phyloP scores from a whole-genome alignment of 2,888 invertebrate genomes.

The Piscicola geometra region DNA sequence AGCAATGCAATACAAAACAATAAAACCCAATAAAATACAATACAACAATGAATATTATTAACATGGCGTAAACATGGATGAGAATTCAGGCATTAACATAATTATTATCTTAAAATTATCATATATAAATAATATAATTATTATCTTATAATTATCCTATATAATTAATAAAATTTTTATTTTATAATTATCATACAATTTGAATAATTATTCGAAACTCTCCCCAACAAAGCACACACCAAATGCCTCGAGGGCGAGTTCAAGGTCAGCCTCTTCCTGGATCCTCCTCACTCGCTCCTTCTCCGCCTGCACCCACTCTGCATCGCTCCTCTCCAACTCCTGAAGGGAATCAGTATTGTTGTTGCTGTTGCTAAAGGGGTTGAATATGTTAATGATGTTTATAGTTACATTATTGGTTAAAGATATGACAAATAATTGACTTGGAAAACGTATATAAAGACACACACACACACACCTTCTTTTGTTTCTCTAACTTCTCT shows the following conservation, averaged over 20 bases:
- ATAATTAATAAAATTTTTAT: background rate
- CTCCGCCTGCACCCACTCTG: slow-evolving; percentile 58
- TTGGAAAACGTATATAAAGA: background rate
- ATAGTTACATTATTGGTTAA: background rate
- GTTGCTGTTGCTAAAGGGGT: background rate
- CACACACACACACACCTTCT: background rate
- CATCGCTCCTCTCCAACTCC: slow-evolving; percentile 45
- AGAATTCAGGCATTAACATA: background rate
- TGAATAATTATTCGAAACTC: background rate
- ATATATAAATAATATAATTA: slow-evolving; percentile 10
- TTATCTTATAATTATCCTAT: background rate
- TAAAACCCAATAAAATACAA: background rate
- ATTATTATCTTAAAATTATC: too few species aligned
- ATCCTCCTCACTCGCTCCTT: slow-evolving; percentile 73
- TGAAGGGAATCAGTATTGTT: slow-evolving; percentile 62
- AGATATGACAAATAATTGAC: background rate
- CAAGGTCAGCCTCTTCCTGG: slow-evolving; percentile 80
- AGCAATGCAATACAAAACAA: background rate
- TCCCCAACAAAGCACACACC: slow-evolving; percentile 20
- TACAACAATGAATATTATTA: background rate
- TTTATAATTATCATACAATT: background rate
- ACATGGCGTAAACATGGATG: background rate
- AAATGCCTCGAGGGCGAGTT: slow-evolving; percentile 67
- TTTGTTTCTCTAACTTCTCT: slow-evolving; percentile 49
- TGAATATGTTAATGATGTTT: too few species aligned